Evolutionary conservation across 2,113 vertebrate genomes (phyloP), one percentile per base, ranked within the genome.

Genomic region (Callipepla californica): DNA sequence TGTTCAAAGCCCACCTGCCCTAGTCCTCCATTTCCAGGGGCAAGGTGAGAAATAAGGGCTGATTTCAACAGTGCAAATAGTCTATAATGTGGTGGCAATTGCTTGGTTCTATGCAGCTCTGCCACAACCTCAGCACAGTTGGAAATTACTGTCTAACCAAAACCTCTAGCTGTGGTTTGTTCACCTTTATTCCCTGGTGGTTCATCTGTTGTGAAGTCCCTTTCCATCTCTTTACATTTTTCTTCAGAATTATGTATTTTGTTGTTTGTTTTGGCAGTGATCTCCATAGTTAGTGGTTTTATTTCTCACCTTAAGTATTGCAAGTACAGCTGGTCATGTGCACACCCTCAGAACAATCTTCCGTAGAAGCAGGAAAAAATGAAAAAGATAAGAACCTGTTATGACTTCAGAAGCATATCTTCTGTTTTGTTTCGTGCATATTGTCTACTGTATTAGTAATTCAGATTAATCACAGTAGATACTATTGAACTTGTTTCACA

Each of bases 191-290:
- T 78, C 23, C 45, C 50, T 66, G 8, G 11, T 40, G 32, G 4
- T 9, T 85, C 73, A 17, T 58, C 91, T 81, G 28, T 57, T 4
- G 3, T 61, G 19, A 32, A 57, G 23, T 36, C 69, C 69, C 16
- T 80, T 11, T n/a, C 21, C 30, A 48, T 25, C 4, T 63, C 53
- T 61, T 65, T 76, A 8, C 22, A 25, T 26, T 23, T 70, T 75
- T 57, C 53, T 76, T 76, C 72, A 57, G 38, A 86, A 67, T 45
- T n/a, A 32, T 23, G 18, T 73, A 26, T 19, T 72, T 75, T 80
- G 9, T 81, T 68, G 44, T 26, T 93, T 89, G 32, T 69, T 93
- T 55, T 91, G 87, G 34, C 32, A 47, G 19, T 68, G 51, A 38
- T 72, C 44, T 89, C 75, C 32, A 34, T 5, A 67, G 26, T 62